phyloP scores from a whole-genome alignment of 2,888 invertebrate genomes.

The Athalia circularis region DNA sequence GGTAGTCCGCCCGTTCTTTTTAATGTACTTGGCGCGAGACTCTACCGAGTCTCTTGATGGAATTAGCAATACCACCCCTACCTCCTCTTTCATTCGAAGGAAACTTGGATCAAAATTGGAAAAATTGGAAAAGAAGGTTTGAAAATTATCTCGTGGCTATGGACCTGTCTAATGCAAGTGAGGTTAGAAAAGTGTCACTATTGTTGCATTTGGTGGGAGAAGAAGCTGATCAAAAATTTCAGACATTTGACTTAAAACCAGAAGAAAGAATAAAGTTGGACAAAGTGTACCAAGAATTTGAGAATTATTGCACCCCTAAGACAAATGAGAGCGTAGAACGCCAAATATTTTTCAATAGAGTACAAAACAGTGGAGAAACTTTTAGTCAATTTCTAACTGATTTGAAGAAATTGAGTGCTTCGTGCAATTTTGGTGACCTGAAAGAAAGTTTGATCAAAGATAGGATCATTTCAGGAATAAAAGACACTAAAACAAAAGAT shows the following conservation, averaged over 20 bases:
- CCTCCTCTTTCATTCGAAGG: too few species aligned
- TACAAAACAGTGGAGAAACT: slow-evolving; percentile 48
- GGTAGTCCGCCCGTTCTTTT: too few species aligned
- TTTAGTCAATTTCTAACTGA: slow-evolving; percentile 55
- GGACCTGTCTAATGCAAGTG: slow-evolving; percentile 50
- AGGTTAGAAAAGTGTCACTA: slow-evolving; percentile 56
- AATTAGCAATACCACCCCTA: too few species aligned
- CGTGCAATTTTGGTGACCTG: slow-evolving; percentile 47
- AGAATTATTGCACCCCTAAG: slow-evolving; percentile 50
- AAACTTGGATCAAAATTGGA: slow-evolving; percentile 55
- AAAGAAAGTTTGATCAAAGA: slow-evolving; percentile 50
- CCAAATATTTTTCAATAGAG: slow-evolving; percentile 45
- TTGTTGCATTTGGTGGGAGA: slow-evolving; percentile 58
- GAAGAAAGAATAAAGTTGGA: slow-evolving; percentile 51
- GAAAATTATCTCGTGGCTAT: slow-evolving; percentile 56
- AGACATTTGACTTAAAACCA: slow-evolving; percentile 55
- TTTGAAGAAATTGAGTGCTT: slow-evolving; percentile 50
- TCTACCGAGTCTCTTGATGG: too few species aligned
- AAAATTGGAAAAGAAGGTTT: slow-evolving; percentile 56
- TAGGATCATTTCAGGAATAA: slow-evolving; percentile 50
- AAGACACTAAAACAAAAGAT: slow-evolving; percentile 47
- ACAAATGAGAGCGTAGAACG: slow-evolving; percentile 50
- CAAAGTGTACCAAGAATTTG: slow-evolving; percentile 53
- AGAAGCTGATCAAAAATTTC: slow-evolving; percentile 57
- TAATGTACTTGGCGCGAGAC: too few species aligned